phyloP scores from a whole-genome alignment of 1,140 invertebrate species.

The Brachionus koreanus region DNA sequence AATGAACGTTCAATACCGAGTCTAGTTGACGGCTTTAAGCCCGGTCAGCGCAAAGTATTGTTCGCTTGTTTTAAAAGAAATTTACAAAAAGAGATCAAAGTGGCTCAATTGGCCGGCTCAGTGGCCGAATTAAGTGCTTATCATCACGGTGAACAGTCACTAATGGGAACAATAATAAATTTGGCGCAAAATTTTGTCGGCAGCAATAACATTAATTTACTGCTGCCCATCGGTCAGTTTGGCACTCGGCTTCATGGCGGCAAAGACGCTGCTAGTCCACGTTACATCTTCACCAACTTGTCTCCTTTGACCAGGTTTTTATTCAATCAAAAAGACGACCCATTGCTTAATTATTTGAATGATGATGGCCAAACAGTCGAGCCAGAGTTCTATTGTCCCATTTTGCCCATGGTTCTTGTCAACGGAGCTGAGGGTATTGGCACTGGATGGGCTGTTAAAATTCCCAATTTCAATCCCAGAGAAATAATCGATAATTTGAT shows the following conservation, averaged over 20 bases:
- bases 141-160: conserved; percentile 92
- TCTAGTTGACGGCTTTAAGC: conserved; percentile 88
- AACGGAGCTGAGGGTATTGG: conserved; percentile 98
- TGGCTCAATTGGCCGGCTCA: conserved; percentile 92
- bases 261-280: conserved; percentile 91
- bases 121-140: conserved; percentile 96
- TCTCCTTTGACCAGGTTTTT: conserved; percentile 75
- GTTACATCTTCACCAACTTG: conserved; percentile 94
- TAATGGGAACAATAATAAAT: conserved; percentile 93
- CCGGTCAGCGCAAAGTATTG: conserved; percentile 88
- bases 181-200: conserved; percentile 98
- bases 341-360: conserved; percentile 77
- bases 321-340: conserved; percentile 83
- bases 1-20: conserved; percentile 93
- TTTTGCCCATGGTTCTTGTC: conserved; percentile 92
- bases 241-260: conserved; percentile 79
- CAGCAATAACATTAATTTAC: conserved; percentile 93
- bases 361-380: conserved; percentile 94
- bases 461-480: conserved; percentile 89
- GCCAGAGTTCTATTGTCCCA: conserved; percentile 80
- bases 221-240: conserved; percentile 94
- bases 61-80: conserved; percentile 96
- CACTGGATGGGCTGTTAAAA: conserved; percentile 97
- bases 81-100: conserved; percentile 92
- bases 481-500: conserved; percentile 83